phyloP scores from a whole-genome alignment of 2,888 invertebrate genomes.

The Amiota communis region DNA sequence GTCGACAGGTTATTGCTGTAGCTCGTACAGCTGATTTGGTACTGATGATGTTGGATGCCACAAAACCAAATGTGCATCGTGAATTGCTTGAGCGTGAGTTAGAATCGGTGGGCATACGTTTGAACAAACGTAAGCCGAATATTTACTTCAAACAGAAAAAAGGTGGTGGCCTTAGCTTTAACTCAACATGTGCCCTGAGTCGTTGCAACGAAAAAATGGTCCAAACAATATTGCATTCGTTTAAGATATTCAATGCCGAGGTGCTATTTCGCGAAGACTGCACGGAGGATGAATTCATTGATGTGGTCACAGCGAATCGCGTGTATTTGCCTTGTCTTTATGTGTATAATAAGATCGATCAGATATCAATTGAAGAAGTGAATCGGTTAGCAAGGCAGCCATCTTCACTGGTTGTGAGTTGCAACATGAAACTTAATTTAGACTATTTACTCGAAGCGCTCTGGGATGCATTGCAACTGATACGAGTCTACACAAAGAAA shows the following conservation, averaged over 20 bases:
- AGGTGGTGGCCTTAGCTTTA: slow-evolving; percentile 97
- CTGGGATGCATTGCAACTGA: slow-evolving; percentile 95
- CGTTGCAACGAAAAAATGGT: slow-evolving; percentile 97
- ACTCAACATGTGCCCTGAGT: slow-evolving; percentile 93
- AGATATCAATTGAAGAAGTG: slow-evolving; percentile 98
- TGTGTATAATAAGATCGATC: slow-evolving; percentile 99
- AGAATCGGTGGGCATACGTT: slow-evolving; percentile 96
- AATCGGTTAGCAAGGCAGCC: slow-evolving; percentile 92
- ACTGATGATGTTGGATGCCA: slow-evolving; percentile 99
- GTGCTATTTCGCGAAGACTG: slow-evolving; percentile 97
- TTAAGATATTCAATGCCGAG: slow-evolving; percentile 97
- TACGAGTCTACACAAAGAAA: slow-evolving; percentile 98
- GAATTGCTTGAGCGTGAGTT: slow-evolving; percentile 93
- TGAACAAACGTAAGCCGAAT: slow-evolving; percentile 96
- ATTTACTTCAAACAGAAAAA: slow-evolving; percentile 99
- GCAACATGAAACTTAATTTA: slow-evolving; percentile 98
- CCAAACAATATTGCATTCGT: slow-evolving; percentile 97
- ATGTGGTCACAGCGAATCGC: slow-evolving; percentile 96
- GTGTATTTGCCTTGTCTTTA: slow-evolving; percentile 98
- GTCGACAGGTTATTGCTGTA: slow-evolving; percentile 97
- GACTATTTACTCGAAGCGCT: slow-evolving; percentile 92
- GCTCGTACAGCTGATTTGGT: slow-evolving; percentile 98
- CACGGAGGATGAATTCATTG: slow-evolving; percentile 96
- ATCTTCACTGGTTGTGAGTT: slow-evolving; percentile 95
- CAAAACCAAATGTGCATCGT: slow-evolving; percentile 97